Conservation (phyloP, 2,113 vertebrate genomes). For the Neolamprologus toae region DNA sequence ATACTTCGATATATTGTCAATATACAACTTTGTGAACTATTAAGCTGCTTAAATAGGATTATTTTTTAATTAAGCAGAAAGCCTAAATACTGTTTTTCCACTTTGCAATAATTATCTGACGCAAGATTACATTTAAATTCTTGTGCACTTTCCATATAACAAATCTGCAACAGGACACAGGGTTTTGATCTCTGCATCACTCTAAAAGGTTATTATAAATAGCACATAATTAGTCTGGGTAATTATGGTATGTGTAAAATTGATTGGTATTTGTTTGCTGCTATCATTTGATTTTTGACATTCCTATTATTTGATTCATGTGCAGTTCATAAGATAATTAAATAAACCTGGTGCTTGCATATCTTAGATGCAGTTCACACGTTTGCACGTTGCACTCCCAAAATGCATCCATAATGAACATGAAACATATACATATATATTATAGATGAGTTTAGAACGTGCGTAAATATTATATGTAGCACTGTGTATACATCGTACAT, state of each 20-base stretch:
- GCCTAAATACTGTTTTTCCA: background rate
- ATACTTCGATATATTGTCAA: background rate
- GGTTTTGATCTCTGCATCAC: background rate
- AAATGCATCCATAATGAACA: background rate
- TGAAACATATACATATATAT: background rate
- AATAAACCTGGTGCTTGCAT: background rate
- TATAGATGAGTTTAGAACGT: fast-evolving
- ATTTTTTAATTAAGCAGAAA: background rate
- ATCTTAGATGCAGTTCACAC: background rate
- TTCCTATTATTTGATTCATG: background rate
- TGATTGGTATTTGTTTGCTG: background rate
- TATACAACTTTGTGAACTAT: background rate
- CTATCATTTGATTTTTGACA: background rate
- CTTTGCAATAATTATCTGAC: background rate
- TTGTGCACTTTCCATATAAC: background rate
- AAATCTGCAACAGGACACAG: background rate
- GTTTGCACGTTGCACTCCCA: fast-evolving
- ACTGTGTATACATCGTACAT: background rate
- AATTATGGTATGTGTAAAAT: background rate
- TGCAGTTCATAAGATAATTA: background rate
- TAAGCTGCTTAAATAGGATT: background rate
- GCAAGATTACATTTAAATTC: background rate
- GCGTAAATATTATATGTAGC: background rate
- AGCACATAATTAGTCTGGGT: background rate
- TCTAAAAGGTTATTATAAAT: background rate